These are phyloP conservation scores for Plestiodon gilberti DNA, from an alignment of 2,113 vertebrate genomes.

Conservation along the genomic window DNA sequence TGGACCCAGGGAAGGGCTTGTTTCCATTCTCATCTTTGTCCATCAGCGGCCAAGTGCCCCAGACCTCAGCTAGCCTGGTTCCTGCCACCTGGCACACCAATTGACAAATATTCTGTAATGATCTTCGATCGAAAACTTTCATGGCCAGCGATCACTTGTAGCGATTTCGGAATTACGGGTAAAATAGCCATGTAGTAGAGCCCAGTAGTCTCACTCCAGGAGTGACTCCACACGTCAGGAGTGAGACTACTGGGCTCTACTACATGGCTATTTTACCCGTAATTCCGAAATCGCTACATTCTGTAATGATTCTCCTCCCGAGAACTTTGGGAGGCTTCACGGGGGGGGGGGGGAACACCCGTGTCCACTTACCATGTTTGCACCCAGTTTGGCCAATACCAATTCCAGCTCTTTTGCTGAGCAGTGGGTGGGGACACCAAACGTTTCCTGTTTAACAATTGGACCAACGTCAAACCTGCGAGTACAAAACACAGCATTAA, in stretches of 20 bases:
- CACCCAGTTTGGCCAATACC: constrained; percentile 82
- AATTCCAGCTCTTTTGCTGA: constrained; percentile 85
- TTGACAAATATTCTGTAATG: neutral
- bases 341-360: fast-evolving
- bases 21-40: neutral
- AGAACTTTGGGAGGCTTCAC: neutral
- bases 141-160: too few relatives aligned
- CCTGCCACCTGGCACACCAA: neutral
- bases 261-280: too few relatives aligned
- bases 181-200: too few relatives aligned
- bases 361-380: constrained; percentile 79
- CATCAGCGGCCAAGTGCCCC: neutral
- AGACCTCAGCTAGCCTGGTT: neutral
- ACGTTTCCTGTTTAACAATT: constrained; percentile 85
- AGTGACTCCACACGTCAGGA: too few relatives aligned
- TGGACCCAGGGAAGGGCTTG: neutral
- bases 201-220: too few relatives aligned
- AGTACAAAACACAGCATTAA: neutral
- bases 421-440: constrained; percentile 80
- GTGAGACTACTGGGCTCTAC: too few relatives aligned
- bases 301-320: neutral
- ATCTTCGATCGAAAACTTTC: too few relatives aligned
- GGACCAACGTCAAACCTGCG: constrained; percentile 93
- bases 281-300: too few relatives aligned
- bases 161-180: too few relatives aligned